These are phyloP conservation scores for Meriones unguiculatus DNA, from an alignment of 2,113 vertebrate genomes.

Conservation along the genomic window DNA sequence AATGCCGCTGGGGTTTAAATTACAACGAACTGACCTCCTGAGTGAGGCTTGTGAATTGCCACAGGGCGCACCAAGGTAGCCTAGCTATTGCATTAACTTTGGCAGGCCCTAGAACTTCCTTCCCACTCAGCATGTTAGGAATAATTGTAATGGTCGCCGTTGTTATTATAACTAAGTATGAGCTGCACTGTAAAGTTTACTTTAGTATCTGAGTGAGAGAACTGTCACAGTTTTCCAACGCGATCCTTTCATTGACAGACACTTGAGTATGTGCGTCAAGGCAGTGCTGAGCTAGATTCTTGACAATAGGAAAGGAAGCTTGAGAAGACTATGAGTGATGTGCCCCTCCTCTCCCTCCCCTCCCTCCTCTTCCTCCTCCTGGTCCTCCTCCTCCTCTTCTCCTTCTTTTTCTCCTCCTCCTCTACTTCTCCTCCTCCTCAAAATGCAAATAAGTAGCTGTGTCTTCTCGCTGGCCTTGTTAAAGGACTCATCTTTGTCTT, in stretches of 20 bases:
- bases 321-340: not conserved
- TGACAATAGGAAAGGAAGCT: not conserved
- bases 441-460: not conserved
- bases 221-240: not conserved
- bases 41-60: not conserved
- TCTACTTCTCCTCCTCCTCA: not conserved
- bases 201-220: conserved; percentile 46
- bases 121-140: not conserved
- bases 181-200: not conserved
- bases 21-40: not conserved
- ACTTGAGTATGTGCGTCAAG: not conserved
- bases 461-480: not conserved
- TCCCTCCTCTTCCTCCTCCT: not conserved
- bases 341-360: not conserved
- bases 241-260: conserved; percentile 23
- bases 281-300: conserved; percentile 1
- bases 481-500: not conserved
- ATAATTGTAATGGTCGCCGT: not conserved
- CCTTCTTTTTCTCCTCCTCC: not conserved
- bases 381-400: rapidly evolving
- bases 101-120: not conserved
- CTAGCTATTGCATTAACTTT: not conserved
- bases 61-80: rapidly evolving
- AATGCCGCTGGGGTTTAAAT: not conserved
- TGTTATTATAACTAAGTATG: not conserved